These are phyloP conservation scores for Chymomyza procnemis DNA, from an alignment of 2,888 invertebrate species.

Conservation along the genomic window DNA sequence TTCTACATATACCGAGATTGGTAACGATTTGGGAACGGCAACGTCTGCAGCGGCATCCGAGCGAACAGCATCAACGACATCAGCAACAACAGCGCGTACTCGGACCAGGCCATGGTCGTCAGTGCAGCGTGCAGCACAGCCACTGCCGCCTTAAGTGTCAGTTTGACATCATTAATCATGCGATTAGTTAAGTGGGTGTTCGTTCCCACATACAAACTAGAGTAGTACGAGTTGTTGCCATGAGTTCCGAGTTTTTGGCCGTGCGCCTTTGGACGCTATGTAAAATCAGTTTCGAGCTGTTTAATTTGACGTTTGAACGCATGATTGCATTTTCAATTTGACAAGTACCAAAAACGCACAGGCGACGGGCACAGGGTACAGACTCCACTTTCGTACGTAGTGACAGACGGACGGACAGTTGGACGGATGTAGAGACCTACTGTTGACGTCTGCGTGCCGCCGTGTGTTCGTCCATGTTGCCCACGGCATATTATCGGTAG, in stretches of 20 bases:
- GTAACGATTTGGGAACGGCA: neutral
- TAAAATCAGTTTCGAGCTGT: slow-evolving; percentile 73
- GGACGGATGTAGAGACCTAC: slow-evolving; percentile 8
- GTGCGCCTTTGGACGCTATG: slow-evolving; percentile 43
- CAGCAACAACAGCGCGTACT: neutral
- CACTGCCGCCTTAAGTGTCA: slow-evolving; percentile 57
- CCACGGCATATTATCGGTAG: neutral
- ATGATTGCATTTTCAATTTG: slow-evolving; percentile 74
- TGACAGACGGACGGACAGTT: neutral
- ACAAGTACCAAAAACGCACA: slow-evolving; percentile 37
- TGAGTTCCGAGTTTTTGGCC: slow-evolving; percentile 7
- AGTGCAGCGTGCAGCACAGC: neutral
- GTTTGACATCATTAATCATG: slow-evolving; percentile 76
- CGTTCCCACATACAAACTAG: slow-evolving; percentile 36
- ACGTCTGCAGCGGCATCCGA: too few species aligned
- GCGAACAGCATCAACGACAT: too few species aligned
- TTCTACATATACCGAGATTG: slow-evolving; percentile 19
- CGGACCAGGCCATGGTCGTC: neutral
- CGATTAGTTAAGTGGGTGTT: slow-evolving; percentile 76
- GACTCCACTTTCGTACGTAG: too few species aligned
- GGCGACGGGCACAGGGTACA: neutral
- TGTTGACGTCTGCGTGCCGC: neutral
- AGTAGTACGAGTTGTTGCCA: slow-evolving; percentile 11
- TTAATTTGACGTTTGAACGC: slow-evolving; percentile 74
- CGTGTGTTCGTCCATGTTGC: neutral